Evolutionary conservation across 2,888 invertebrate species (phyloP).

Genomic region (Nemapogon koenigi): DNA sequence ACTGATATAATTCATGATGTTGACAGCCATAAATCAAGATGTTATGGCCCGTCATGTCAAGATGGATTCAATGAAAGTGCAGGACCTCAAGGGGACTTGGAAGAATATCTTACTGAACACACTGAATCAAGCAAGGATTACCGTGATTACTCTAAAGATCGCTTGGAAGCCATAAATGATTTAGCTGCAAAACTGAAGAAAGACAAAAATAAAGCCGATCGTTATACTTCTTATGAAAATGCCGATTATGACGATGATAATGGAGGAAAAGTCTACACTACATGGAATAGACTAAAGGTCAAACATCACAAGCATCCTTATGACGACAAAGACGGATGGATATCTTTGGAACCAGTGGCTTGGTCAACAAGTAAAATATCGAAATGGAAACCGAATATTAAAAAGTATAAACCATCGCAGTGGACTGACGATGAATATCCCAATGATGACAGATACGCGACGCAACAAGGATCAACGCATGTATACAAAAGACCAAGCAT

Average conservation of each 20-base stretch:
- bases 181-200: constrained; percentile 55
- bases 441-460: constrained; percentile 21
- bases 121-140: constrained; percentile 62
- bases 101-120: constrained; percentile 68
- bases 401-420: constrained; percentile 53
- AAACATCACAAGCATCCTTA: constrained; percentile 66
- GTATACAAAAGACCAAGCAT: constrained; percentile 35
- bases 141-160: constrained; percentile 42
- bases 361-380: constrained; percentile 83
- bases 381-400: constrained; percentile 76
- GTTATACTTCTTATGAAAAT: constrained; percentile 24
- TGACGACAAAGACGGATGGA: constrained; percentile 79
- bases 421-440: constrained; percentile 45
- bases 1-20: constrained; percentile 48
- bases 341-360: constrained; percentile 76
- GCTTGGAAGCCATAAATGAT: constrained; percentile 47
- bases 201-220: constrained; percentile 37
- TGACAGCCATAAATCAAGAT: constrained; percentile 37
- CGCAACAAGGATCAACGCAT: constrained; percentile 31
- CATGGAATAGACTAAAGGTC: constrained; percentile 60
- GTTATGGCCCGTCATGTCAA: constrained; percentile 55
- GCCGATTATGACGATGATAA: constrained; percentile 31
- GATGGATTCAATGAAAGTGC: constrained; percentile 34
- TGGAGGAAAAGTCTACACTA: constrained; percentile 39
- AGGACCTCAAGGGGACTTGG: constrained; percentile 62